Base-by-base conservation (phyloP, 2,797 vertebrate species). In the Eulemur mongoz region DNA sequence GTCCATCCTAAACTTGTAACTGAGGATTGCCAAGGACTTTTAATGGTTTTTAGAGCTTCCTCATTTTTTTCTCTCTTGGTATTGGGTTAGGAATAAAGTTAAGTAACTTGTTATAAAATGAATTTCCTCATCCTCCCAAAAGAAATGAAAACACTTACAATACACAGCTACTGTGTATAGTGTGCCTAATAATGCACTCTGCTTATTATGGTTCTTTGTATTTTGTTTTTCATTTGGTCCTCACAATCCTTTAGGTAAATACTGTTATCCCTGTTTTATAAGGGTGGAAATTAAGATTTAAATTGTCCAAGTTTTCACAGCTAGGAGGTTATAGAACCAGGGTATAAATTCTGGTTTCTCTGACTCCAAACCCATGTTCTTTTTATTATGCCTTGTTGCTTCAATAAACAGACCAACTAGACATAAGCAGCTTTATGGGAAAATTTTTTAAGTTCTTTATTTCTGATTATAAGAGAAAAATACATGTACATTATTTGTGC, bases 41-140 rank as follows among this genome's bases (percentile, higher is more conserved):
- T 45, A 40, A 12, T 89, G n/a, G 50, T 85, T 88, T 86, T 86
- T 75, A 86, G 45, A 81, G 5, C 57, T 86, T 22, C n/a, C 8
- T 67, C 27, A 67, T 83, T 63, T 65, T 91, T 70, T 80, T 50
- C 22, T 80, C 7, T 63, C 10, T 76, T 94, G 15, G 69, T 89
- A 18, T 91, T 95, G 15, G 12, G 20, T 86, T 85, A 88, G 59
- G 43, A 87, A 59, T 80, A 54, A 91, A 95, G 95, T 35, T 84
- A 67, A 88, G n/a, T 69, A 85, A 76, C 22, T 94, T 85, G n/a
- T 94, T 94, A 63, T 22, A 57, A 95, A 94, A 88, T 81, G 12
- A 91, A 61, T 23, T 94, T 95, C 25, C 14, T 94, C 22, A 43
- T 78, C 40, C 32, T 61, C n/a, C 32, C n/a, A 59, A 70, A 91